These are phyloP conservation scores for Brachyhypopomus occidentalis DNA, from an alignment of 2,113 vertebrate genomes.

Conservation along the genomic window DNA sequence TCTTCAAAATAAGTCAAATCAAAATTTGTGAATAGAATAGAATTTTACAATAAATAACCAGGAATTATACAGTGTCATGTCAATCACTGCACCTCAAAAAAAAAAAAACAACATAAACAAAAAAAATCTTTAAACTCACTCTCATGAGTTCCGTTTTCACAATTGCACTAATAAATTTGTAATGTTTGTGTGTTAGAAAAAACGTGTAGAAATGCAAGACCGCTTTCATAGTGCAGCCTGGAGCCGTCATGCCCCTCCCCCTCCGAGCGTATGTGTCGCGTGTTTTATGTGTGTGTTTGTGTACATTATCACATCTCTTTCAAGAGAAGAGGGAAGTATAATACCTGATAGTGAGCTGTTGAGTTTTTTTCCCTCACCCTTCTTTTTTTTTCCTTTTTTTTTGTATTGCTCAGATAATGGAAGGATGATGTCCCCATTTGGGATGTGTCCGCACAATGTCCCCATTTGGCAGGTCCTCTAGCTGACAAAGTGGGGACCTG, in stretches of 20 bases:
- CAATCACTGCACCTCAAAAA: slow-evolving; percentile 64
- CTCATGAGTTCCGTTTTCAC: slow-evolving; percentile 62
- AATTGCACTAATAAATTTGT: slow-evolving; percentile 66
- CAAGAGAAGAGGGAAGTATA: slow-evolving; percentile 51
- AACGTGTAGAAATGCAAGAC: slow-evolving; percentile 63
- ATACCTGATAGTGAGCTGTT: slow-evolving; percentile 76
- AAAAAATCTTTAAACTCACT: slow-evolving; percentile 48
- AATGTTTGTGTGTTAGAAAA: slow-evolving; percentile 53
- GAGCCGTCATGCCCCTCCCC: slow-evolving; percentile 31
- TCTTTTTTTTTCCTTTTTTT: slow-evolving; percentile 67
- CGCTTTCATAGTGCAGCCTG: slow-evolving; percentile 39
- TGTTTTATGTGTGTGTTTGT: neutral
- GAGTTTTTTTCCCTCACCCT: slow-evolving; percentile 58
- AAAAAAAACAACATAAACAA: slow-evolving; percentile 38
- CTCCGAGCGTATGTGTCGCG: slow-evolving; percentile 29
- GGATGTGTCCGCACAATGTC: neutral
- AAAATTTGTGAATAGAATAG: slow-evolving; percentile 35
- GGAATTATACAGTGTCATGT: slow-evolving; percentile 46
- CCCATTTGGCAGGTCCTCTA: neutral
- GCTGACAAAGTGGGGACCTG: neutral
- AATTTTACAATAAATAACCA: slow-evolving; percentile 51
- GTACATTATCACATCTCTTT: neutral
- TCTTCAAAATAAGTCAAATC: slow-evolving; percentile 50
- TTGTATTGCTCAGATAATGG: slow-evolving; percentile 55
- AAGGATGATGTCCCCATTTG: slow-evolving; percentile 26